A percentile compares a stretch with the other conserved stretches of the same genome.
These are phyloP conservation scores for Fragariocoptes setiger DNA, from an alignment of 1,140 invertebrate genomes.

Conservation along the genomic window DNA sequence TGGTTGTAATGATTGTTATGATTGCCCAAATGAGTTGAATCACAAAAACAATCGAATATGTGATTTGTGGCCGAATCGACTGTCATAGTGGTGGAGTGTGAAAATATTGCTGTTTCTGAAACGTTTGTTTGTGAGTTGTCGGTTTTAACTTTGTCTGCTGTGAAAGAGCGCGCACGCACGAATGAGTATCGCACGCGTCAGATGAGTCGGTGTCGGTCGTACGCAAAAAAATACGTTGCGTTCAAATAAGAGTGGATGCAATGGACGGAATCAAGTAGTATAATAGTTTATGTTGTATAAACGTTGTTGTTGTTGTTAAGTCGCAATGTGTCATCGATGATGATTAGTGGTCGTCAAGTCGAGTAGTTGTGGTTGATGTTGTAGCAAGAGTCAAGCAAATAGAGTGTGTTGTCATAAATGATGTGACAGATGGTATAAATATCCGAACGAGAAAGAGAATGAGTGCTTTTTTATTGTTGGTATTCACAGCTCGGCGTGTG, in stretches of 20 bases:
- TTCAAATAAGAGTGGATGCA: too few species aligned
- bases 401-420: background rate
- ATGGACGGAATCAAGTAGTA: too few species aligned
- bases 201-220: too few species aligned
- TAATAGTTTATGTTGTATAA: too few species aligned
- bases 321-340: too few species aligned
- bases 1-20: background rate
- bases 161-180: too few species aligned
- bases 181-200: too few species aligned
- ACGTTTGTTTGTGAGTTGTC: too few species aligned
- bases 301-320: too few species aligned
- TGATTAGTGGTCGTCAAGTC: too few species aligned
- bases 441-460: background rate
- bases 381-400: background rate
- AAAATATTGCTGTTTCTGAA: background rate
- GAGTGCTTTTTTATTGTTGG: background rate
- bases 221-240: too few species aligned
- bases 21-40: background rate
- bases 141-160: background rate
- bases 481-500: background rate
- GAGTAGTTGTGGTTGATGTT: too few species aligned
- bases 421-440: background rate
- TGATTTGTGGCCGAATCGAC: background rate
- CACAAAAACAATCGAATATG: background rate
- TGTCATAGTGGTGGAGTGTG: background rate